These are phyloP conservation scores for Rambutsinella grinnellia DNA, from an alignment of 2,888 invertebrate species.

Conservation along the genomic window DNA sequence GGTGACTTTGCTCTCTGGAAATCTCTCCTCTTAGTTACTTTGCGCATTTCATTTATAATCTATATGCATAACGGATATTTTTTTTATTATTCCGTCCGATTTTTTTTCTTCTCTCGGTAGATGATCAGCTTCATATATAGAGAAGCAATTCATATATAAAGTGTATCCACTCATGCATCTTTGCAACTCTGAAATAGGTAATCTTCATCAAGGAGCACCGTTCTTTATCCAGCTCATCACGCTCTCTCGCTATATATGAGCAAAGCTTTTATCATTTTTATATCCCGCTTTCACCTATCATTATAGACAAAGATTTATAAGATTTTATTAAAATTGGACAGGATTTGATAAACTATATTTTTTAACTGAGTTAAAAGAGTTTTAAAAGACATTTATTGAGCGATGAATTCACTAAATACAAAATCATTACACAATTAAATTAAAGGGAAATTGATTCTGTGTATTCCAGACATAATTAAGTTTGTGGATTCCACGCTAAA, in stretches of 20 bases:
- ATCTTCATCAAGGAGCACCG: slow-evolving; percentile 33
- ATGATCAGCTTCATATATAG: slow-evolving; percentile 7
- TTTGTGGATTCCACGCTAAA: too few relatives aligned
- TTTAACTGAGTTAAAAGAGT: too few relatives aligned
- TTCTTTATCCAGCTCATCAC: slow-evolving; percentile 5
- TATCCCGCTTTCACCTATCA: too few relatives aligned
- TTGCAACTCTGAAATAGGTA: slow-evolving; percentile 29
- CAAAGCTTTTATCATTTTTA: too few relatives aligned
- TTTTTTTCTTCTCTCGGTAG: slow-evolving; percentile 23
- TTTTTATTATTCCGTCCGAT: slow-evolving; percentile 51
- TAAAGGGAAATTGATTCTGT: too few relatives aligned
- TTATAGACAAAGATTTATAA: too few relatives aligned
- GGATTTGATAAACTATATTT: too few relatives aligned
- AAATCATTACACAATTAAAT: too few relatives aligned
- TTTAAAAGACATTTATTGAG: too few relatives aligned
- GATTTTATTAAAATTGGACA: too few relatives aligned
- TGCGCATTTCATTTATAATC: slow-evolving; percentile 33
- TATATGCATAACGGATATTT: slow-evolving; percentile 48
- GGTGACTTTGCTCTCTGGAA: not conserved
- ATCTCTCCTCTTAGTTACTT: slow-evolving; percentile 45
- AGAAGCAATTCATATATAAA: slow-evolving; percentile 2
- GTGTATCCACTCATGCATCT: slow-evolving; percentile 1
- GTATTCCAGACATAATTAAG: too few relatives aligned
- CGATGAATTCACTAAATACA: too few relatives aligned
- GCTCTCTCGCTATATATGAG: not conserved